Percentiles rank a stretch among this genome's conserved stretches.
phyloP scores from a whole-genome alignment of 2,888 invertebrate species.

The Hermodice carunculata region DNA sequence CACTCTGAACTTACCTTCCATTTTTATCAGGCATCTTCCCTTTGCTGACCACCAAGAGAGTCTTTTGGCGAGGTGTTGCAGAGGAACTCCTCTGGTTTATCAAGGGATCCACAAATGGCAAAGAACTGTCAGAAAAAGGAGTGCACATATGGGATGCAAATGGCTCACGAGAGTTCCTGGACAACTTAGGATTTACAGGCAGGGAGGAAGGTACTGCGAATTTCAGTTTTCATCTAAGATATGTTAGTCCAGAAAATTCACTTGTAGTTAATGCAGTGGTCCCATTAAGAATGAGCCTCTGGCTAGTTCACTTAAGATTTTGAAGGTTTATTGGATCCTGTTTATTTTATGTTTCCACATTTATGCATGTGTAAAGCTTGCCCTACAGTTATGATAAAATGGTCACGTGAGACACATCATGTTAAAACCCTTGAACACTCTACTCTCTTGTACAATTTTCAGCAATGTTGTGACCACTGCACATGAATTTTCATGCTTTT shows the following conservation, averaged over 20 bases:
- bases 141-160: slow-evolving; percentile 98
- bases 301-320: too few species aligned
- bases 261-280: not conserved
- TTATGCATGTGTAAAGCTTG: too few species aligned
- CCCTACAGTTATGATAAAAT: too few species aligned
- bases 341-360: too few species aligned
- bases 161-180: slow-evolving; percentile 89
- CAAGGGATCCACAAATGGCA: slow-evolving; percentile 89
- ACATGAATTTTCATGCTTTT: too few species aligned
- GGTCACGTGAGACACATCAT: too few species aligned
- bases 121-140: slow-evolving; percentile 81
- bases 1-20: not conserved
- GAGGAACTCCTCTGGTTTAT: slow-evolving; percentile 97
- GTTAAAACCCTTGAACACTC: too few species aligned
- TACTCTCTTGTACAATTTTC: too few species aligned
- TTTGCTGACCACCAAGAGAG: slow-evolving; percentile 92
- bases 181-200: slow-evolving; percentile 84
- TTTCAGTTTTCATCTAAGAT: not conserved
- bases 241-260: not conserved
- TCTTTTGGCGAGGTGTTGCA: slow-evolving; percentile 90
- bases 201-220: slow-evolving; percentile 84
- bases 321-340: too few species aligned
- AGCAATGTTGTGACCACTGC: too few species aligned
- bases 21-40: slow-evolving; percentile 80
- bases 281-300: too few species aligned